Evolutionary conservation across 2,797 vertebrate genomes (phyloP).

Genomic region (Agapornis canus): DNA sequence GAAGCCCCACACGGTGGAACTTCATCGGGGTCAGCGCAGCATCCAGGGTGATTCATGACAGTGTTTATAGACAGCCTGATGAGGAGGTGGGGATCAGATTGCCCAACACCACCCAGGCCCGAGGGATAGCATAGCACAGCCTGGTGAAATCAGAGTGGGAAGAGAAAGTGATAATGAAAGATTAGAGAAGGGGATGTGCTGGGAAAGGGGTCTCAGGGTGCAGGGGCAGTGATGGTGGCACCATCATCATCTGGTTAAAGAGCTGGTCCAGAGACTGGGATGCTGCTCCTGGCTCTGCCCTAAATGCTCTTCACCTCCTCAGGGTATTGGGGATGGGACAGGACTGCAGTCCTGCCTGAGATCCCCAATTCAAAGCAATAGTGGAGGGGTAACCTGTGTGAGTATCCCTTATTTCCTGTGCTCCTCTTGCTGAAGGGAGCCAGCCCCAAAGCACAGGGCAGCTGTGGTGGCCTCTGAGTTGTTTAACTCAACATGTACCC

Average conservation of each 20-base stretch:
- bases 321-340: background rate
- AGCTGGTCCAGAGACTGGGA: background rate
- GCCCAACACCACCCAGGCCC: background rate
- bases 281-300: background rate
- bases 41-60: background rate
- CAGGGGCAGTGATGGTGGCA: background rate
- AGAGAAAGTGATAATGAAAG: background rate
- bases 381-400: rapidly evolving
- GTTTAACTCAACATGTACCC: rapidly evolving
- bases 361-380: rapidly evolving
- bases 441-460: background rate
- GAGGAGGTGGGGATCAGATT: constrained; percentile 7
- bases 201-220: background rate
- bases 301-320: no score
- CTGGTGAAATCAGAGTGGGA: constrained; percentile 5
- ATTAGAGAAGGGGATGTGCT: background rate
- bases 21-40: background rate
- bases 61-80: background rate
- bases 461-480: rapidly evolving
- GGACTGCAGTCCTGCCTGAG: rapidly evolving
- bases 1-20: background rate
- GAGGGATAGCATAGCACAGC: constrained; percentile 9
- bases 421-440: rapidly evolving
- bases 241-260: rapidly evolving
- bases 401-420: rapidly evolving